These are phyloP conservation scores for Diploptera punctata DNA, from an alignment of 2,888 invertebrate species.

Conservation along the genomic window DNA sequence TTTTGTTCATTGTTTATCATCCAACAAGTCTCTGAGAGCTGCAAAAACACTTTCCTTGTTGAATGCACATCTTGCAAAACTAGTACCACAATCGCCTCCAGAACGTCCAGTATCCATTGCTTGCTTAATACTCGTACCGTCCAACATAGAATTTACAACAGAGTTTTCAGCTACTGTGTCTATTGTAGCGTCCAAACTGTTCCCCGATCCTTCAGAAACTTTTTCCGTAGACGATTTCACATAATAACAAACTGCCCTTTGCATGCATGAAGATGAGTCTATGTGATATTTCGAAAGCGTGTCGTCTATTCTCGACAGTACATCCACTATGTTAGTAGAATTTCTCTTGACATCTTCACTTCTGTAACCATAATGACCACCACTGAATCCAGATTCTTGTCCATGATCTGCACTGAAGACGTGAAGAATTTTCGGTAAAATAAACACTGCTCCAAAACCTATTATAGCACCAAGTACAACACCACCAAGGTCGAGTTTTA, in stretches of 20 bases:
- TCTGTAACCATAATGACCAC: constrained; percentile 66
- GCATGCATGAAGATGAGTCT: constrained; percentile 74
- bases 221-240: constrained; percentile 61
- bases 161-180: constrained; percentile 71
- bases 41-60: constrained; percentile 56
- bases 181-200: constrained; percentile 68
- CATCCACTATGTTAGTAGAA: constrained; percentile 61
- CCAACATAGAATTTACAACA: constrained; percentile 70
- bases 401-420: constrained; percentile 64
- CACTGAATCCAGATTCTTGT: neutral
- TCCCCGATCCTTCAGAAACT: constrained; percentile 65
- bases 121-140: constrained; percentile 74
- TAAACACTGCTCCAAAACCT: constrained; percentile 80
- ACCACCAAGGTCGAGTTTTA: constrained; percentile 83
- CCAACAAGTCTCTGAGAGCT: constrained; percentile 34
- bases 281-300: constrained; percentile 72
- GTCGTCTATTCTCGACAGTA: constrained; percentile 70
- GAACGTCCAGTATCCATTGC: constrained; percentile 70
- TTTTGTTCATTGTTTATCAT: neutral
- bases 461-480: constrained; percentile 80
- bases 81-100: constrained; percentile 63
- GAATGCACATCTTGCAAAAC: constrained; percentile 71
- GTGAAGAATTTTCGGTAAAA: constrained; percentile 79
- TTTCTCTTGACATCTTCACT: constrained; percentile 63
- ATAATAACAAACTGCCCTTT: constrained; percentile 67